Conservation (phyloP, 2,797 vertebrate genomes). For the Ficedula albicollis region DNA sequence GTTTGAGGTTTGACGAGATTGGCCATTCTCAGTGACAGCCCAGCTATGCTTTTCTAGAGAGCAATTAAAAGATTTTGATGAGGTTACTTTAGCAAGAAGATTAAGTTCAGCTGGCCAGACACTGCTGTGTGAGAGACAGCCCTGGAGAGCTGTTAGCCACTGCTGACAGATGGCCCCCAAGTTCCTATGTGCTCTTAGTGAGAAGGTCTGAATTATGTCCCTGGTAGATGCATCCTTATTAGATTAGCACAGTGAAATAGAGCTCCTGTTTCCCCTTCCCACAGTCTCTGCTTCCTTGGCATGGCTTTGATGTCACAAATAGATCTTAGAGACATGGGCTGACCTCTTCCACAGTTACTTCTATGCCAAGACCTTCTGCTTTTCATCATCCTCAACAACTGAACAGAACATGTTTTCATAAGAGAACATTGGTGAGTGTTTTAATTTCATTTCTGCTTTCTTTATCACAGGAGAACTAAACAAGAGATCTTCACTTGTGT, state of each 20-base stretch:
- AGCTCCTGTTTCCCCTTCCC: background rate
- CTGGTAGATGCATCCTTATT: conserved; percentile 2
- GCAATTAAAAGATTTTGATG: background rate
- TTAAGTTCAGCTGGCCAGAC: background rate
- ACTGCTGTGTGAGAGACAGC: background rate
- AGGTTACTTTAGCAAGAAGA: background rate
- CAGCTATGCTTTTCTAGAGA: background rate
- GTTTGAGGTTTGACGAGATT: background rate
- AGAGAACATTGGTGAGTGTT: background rate
- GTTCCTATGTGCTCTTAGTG: background rate
- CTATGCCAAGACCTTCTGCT: background rate
- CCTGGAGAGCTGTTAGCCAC: background rate
- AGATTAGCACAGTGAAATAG: background rate
- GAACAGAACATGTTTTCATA: background rate
- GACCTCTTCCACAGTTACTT: background rate
- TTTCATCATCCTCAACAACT: background rate
- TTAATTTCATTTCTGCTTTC: background rate
- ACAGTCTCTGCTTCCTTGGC: background rate
- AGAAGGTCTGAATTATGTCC: background rate
- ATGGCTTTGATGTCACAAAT: background rate
- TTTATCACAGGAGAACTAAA: background rate
- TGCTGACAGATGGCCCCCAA: background rate
- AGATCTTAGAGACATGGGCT: background rate
- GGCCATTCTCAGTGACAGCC: background rate
- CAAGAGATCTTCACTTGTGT: background rate